Percentiles rank a stretch among this genome's conserved stretches.
phyloP scores from a whole-genome alignment of 2,113 vertebrate genomes.

The Delphinapterus leucas region DNA sequence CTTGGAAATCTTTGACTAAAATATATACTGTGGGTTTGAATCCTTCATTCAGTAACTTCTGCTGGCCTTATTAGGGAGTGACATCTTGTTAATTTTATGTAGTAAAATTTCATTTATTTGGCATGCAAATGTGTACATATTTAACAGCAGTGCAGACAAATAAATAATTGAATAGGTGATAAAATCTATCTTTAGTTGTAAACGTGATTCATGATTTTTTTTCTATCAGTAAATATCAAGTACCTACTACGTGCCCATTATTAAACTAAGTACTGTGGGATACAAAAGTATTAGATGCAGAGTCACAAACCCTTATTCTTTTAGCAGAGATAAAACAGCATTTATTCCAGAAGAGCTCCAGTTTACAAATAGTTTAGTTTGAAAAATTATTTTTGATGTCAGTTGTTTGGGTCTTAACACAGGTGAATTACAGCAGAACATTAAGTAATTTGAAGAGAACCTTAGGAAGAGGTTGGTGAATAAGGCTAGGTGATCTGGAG shows the following conservation, averaged over 20 bases:
- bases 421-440: neutral
- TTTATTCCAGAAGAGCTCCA: neutral
- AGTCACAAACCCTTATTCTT: neutral
- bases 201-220: neutral
- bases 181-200: neutral
- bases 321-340: neutral
- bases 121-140: neutral
- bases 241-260: neutral
- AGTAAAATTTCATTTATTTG: slow-evolving; percentile 36
- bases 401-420: neutral
- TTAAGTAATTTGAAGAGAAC: neutral
- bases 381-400: neutral
- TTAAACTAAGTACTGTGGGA: neutral
- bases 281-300: neutral
- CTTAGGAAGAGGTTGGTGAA: neutral
- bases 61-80: neutral
- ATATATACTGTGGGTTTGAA: neutral
- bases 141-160: neutral
- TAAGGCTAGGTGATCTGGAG: neutral
- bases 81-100: neutral
- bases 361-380: neutral
- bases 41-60: neutral
- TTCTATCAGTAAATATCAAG: neutral
- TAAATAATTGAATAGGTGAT: neutral
- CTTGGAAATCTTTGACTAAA: neutral